Base-by-base conservation (phyloP, 2,888 invertebrate species). In the Aphidoletes aphidimyza region DNA sequence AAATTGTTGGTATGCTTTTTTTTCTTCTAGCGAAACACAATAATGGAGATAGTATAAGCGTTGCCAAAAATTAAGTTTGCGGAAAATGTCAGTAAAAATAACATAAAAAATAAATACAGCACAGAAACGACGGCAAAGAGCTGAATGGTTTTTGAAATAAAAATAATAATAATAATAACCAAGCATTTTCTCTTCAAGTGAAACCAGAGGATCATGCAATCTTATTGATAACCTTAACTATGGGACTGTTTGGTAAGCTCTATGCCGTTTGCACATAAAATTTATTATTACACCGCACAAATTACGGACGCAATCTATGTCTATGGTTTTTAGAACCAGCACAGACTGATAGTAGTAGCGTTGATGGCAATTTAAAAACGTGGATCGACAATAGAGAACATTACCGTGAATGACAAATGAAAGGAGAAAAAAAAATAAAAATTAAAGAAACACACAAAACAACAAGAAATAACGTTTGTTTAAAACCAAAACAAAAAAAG, bases 21-120 rank as follows among this genome's bases (percentile, higher is more conserved):
- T 69, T 34, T 1, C 26, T 6, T 42, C 42, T 6, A 42, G 42
- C 34, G 69, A 69, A 69, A 17, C 11, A 30, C 26, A 14, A 69
- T 69, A 69, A 69, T 69, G 69, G 34, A 69, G 69, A 69, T 69
- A n/a, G n/a, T n/a, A 14, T 17, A 14, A 34, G 2, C 19, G 69
- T 30, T 69, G 69, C 69, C 69, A 69, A 69, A n/a, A 69, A 69
- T 69, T 69, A 17, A 30, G 34, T 69, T 69, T 69, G 69, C 34
- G 69, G 69, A 9, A n/a, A 30, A 69, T 69, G n/a, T 26, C n/a
- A 54, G 54, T 22, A 47, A 47, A 47, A 47, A 47, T 54, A 5
- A 54, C 6, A 22, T 14, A 8, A 54, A 22, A 54, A 22, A 22
- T 22, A 22, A 54, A 1, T 54, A 5, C 22, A 22, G 54, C 3